These are phyloP conservation scores for Triplophysa siluroides DNA, from an alignment of 2,113 vertebrate species.

Conservation along the genomic window DNA sequence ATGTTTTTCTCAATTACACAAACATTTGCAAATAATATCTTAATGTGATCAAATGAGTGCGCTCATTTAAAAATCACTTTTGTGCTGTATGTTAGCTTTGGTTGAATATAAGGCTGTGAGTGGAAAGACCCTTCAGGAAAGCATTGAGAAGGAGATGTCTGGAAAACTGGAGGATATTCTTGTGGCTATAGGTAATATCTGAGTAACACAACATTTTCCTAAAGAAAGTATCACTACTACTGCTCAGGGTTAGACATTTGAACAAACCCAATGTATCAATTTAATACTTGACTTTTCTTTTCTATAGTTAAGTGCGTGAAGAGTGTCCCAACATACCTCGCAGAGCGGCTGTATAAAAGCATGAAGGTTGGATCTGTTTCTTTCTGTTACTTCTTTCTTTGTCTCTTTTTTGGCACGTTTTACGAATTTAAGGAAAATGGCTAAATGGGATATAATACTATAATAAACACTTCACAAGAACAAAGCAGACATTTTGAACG, in stretches of 20 bases:
- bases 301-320: slow-evolving; percentile 75
- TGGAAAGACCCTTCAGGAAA: slow-evolving; percentile 84
- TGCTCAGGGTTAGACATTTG: not conserved
- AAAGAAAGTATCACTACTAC: not conserved
- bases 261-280: not conserved
- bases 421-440: not conserved
- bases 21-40: no score
- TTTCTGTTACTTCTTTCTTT: not conserved
- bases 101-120: slow-evolving; percentile 83
- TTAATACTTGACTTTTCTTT: slow-evolving; percentile 15
- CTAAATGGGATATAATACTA: not conserved
- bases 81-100: slow-evolving; percentile 70
- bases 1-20: not conserved
- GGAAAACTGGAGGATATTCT: slow-evolving; percentile 79
- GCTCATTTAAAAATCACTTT: not conserved
- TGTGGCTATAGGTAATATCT: slow-evolving; percentile 77
- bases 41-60: no score
- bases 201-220: not conserved
- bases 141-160: slow-evolving; percentile 84
- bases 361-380: slow-evolving; percentile 69
- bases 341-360: slow-evolving; percentile 71
- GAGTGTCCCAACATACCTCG: slow-evolving; percentile 71
- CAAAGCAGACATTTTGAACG: not conserved
- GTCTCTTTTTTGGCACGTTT: not conserved
- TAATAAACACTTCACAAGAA: not conserved